Evolutionary conservation across 2,113 vertebrate species (phyloP), one percentile per base, ranked within the genome.

Genomic region (Callorhinus ursinus): DNA sequence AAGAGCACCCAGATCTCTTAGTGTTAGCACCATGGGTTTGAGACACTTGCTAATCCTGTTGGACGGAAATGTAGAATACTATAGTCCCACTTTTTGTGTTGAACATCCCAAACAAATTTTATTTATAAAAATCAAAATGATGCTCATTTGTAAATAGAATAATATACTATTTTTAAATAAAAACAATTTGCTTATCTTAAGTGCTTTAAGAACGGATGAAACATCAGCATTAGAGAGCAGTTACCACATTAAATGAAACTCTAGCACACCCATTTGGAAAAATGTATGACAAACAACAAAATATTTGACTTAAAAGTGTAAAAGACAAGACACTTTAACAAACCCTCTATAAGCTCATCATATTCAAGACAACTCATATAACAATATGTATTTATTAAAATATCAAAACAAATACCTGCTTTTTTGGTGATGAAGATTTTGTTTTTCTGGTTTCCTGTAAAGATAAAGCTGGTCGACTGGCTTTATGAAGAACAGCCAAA

Each of bases 401-500:
- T 81, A 98, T 90, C 87, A 97, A 72, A 79, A 69, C 36, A 90
- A 98, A 98, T 98, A 99, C 99, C 99, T 99, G 99, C 97, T 99
- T 99, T 98, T 99, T 99, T 96, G 99, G 99, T 0, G 99, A 99
- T 77, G 99, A 99, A 97, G 99, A 99, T 98, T 99, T 99, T 98
- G 99, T 98, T 98, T 99, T 99, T 96, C 99, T 98, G 88, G 99
- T 98, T 98, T 99, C 99, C 93, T 99, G 98, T 97, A 99, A 98
- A 88, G 99, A 99, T 98, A 99, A 98, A 87, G 99, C 99, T 98
- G 99, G 99, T 98, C 99, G 99, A 98, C 99, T 99, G 77, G 99
- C 99, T 97, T 99, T 99, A 96, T 99, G 99, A 96, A 99, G 99
- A 98, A 99, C 99, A 98, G 99, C 99, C 99, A 99, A 98, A 98